Evolutionary conservation across 2,797 vertebrate genomes (phyloP), one percentile per base, ranked within the genome.

Genomic region (Peromyscus nudipes): DNA sequence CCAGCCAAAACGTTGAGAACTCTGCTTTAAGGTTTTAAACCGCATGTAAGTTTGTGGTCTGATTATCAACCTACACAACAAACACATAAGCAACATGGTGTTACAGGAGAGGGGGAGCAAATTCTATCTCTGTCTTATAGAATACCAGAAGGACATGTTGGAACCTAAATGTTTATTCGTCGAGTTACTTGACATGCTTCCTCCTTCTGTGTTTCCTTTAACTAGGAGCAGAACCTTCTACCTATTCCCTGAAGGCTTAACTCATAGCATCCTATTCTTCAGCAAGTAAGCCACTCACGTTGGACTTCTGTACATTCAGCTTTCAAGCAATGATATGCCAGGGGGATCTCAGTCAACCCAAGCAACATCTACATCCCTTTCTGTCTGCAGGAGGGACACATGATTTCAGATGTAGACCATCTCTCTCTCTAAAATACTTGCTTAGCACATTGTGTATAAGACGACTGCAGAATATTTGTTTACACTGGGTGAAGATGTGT

Each of bases 1-100:
- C 69, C 82, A 92, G 94, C 31, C n/a, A 83, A 40, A 95, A 86
- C 85, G 57, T 87, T 57, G 64, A 94, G 80, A 92, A 81, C 81
- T 89, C 60, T 43, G 69, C 92, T 49, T 76, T 81, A 92, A 9
- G 21, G 21, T 94, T 94, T 94, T 94, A 91, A 96, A 92, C 16
- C 46, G 67, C 19, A 46, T n/a, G 10, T 71, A 75, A 89, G 79
- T 27, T 62, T 34, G 49, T 40, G 89, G 49, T 62, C 82, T 65
- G 73, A 75, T 37, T 79, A 27, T 52, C 43, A 55, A 71, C 57
- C 79, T 81, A 16, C 40, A 87, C 23, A 19, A 73, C 40, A 71
- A 85, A 83, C 27, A 94, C 89, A 81, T 64, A 37, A 91, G 31
- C 27, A 84, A 77, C 76, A 55, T 4, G 2, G 4, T 43, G 14